Conservation (phyloP, 2,113 vertebrate species). For the Urocolius indicus region DNA sequence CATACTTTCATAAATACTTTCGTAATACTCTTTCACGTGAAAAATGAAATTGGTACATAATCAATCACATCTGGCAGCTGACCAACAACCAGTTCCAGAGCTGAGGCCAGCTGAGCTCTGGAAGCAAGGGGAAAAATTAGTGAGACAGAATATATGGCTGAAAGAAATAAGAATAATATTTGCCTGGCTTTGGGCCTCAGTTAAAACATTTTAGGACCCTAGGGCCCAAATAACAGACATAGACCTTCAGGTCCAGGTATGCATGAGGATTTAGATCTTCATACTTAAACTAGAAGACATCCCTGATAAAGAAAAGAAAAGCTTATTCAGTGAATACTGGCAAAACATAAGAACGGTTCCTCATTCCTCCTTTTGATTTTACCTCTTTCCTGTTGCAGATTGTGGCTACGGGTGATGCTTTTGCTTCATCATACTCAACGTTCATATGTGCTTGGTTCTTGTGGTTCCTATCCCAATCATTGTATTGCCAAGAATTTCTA, state of each 20-base stretch:
- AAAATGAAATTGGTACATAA: background rate
- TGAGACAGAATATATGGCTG: background rate
- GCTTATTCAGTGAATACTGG: background rate
- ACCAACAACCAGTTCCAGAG: background rate
- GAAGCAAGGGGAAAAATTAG: background rate
- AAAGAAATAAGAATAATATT: background rate
- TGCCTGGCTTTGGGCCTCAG: background rate
- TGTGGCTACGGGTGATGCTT: background rate
- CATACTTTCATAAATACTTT: too few species aligned
- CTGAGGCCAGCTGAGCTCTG: background rate
- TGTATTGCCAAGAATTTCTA: background rate
- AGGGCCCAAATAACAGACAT: background rate
- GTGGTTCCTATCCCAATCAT: background rate
- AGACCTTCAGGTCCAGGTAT: background rate
- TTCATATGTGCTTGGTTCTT: background rate
- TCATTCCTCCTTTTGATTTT: background rate
- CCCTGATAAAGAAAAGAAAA: background rate
- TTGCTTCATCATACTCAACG: background rate
- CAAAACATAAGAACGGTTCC: background rate
- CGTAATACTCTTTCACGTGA: background rate
- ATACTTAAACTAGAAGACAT: background rate
- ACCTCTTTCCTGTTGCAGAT: background rate
- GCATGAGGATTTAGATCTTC: background rate
- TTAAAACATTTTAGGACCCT: background rate
- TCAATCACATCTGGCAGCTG: background rate